Evolutionary conservation across 2,888 invertebrate genomes (phyloP).

Genomic region (Deilephila porcellus): DNA sequence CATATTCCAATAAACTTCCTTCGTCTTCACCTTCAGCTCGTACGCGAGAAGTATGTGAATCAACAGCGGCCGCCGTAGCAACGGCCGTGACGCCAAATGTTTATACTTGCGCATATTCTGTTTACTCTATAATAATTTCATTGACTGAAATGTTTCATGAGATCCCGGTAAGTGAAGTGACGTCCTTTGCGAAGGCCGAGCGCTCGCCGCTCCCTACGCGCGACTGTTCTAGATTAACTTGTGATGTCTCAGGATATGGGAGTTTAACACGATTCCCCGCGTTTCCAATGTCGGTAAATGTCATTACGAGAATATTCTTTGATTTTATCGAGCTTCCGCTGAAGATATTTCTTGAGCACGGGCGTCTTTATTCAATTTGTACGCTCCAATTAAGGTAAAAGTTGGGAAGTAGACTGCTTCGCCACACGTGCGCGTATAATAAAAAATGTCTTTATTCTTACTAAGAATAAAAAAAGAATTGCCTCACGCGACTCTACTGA

Average conservation of each 20-base stretch:
- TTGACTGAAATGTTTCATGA: conserved; percentile 72
- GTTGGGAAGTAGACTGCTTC: background rate
- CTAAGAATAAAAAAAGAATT: conserved; percentile 18
- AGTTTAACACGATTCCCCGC: conserved; percentile 42
- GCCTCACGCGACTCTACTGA: conserved; percentile 12
- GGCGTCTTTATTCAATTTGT: conserved; percentile 27
- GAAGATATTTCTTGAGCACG: conserved; percentile 14
- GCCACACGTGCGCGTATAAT: conserved; percentile 20
- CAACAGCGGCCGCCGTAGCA: conserved; percentile 67
- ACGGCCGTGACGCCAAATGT: conserved; percentile 71
- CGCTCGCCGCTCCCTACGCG: conserved; percentile 32
- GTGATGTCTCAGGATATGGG: conserved; percentile 39
- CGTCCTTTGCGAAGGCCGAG: conserved; percentile 38
- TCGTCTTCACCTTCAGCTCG: conserved; percentile 70
- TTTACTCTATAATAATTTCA: conserved; percentile 79
- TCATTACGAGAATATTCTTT: conserved; percentile 13
- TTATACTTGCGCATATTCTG: conserved; percentile 73
- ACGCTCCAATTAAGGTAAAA: conserved; percentile 18
- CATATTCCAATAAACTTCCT: conserved; percentile 75
- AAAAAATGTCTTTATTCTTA: conserved; percentile 27
- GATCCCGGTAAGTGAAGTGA: conserved; percentile 43
- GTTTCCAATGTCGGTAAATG: conserved; percentile 7
- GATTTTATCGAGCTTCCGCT: conserved; percentile 22
- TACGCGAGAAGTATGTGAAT: conserved; percentile 68
- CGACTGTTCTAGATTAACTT: conserved; percentile 40